Conservation (phyloP, 2,797 vertebrate species). For the Schizopygopsis malacanthus region DNA sequence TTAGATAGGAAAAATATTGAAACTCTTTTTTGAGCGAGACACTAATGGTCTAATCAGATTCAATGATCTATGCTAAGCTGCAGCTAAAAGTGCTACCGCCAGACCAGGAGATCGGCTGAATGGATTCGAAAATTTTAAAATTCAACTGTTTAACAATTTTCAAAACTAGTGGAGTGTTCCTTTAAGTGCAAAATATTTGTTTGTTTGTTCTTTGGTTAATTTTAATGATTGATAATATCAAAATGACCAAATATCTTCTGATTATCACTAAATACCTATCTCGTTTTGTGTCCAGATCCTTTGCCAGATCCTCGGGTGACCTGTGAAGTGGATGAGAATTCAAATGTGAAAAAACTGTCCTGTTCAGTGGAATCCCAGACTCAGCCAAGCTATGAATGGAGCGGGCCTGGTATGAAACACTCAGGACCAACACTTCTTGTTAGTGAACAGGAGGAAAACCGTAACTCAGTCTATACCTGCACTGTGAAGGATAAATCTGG, state of each 20-base stretch:
- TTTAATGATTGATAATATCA: background rate
- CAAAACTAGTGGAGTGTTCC: too few relatives aligned
- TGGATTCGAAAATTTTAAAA: too few relatives aligned
- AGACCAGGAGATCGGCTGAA: too few relatives aligned
- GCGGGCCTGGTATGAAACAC: accelerated
- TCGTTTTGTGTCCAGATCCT: conserved; percentile 9
- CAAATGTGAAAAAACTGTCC: background rate
- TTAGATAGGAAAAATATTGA: too few relatives aligned
- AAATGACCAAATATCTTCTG: background rate
- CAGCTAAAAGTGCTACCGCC: too few relatives aligned
- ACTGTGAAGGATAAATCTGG: background rate
- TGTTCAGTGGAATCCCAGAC: background rate
- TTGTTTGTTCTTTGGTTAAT: too few relatives aligned
- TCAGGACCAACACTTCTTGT: background rate
- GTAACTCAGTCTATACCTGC: background rate
- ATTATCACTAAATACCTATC: background rate
- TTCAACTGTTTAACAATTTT: too few relatives aligned
- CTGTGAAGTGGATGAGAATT: background rate
- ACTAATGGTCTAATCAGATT: too few relatives aligned
- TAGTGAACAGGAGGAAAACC: too few relatives aligned
- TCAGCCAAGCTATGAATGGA: conserved; percentile 18
- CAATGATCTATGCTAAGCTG: too few relatives aligned
- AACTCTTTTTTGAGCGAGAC: too few relatives aligned
- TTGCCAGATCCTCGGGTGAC: conserved; percentile 1
- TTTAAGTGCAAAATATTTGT: too few relatives aligned